Conservation (phyloP, 2,113 vertebrate genomes). For the Scophthalmus maximus region DNA sequence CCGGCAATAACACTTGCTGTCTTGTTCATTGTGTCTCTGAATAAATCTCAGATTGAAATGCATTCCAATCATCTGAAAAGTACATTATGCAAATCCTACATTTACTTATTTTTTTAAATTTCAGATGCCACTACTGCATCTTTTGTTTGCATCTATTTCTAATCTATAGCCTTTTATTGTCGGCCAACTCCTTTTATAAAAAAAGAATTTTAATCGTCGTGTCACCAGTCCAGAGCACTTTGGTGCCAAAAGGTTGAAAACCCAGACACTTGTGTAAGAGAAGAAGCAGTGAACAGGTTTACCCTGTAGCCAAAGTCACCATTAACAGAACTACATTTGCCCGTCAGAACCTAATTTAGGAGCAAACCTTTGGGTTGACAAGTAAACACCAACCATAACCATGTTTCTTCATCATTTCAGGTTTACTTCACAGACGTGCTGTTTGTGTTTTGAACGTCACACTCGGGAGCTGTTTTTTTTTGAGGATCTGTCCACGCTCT, state of each 20-base stretch:
- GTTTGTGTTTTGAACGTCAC: background rate
- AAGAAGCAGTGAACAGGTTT: conserved; percentile 11
- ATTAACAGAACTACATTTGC: conserved; percentile 1
- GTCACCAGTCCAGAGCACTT: background rate
- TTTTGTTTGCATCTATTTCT: background rate
- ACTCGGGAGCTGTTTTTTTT: background rate
- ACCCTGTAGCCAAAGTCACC: conserved; percentile 58
- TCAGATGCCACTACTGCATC: background rate
- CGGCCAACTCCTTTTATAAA: too few relatives aligned
- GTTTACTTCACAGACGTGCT: background rate
- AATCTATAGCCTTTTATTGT: background rate
- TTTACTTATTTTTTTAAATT: background rate
- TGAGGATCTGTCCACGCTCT: too few relatives aligned
- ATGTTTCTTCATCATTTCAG: background rate
- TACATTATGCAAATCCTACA: background rate
- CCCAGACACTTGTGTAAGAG: background rate
- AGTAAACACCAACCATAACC: background rate
- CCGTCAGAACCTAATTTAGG: background rate
- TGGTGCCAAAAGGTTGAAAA: background rate
- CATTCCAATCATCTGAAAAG: background rate
- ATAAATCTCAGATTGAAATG: background rate
- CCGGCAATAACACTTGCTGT: conserved; percentile 1
- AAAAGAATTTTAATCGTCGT: background rate
- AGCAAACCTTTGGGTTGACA: background rate
- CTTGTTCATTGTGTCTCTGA: background rate